Base-by-base conservation (phyloP, 2,888 invertebrate species). In the Alitta virens region DNA sequence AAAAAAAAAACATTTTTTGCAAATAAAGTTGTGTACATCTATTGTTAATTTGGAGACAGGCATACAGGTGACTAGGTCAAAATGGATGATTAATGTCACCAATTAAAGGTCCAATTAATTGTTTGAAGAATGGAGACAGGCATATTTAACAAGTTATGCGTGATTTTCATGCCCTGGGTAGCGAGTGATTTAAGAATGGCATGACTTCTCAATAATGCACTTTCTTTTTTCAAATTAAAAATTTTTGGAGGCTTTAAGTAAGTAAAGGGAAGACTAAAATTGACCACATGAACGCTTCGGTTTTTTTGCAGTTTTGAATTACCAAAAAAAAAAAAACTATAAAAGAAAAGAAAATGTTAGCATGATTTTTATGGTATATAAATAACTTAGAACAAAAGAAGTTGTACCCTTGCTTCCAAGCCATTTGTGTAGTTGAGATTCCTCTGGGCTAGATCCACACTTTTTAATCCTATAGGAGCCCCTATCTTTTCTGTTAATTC, bases 401-500 rank as follows among this genome's bases (percentile, higher is more conserved):
- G 16, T 27, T 53, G 2, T 23, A 62, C 60, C 27, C 55, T 40
- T n/a, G 60, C 60, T 5, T 46, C 25, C 27, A 53, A 12, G 9
- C 61, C 60, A 27, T 60, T 46, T 40, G 58, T 62, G 27, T 52
- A 43, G 23, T 62, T 64, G 18, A 38, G 46, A 16, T 25, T 59
- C 3, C 46, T 56, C 42, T 65, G 38, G 9, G 42, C 62, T 18
- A 65, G 51, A 68, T 63, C 42, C 61, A 63, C 14, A 56, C 42
- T 57, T 53, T 52, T 63, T 16, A 63, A 42, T 14, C 40, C 59
- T 42, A 74, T 67, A 7, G 72, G 73, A 27, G 67, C 52, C n/a
- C 74, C 74, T 9, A 74, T 66, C 14, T 59, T 38, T 5, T 71
- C 65, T 5, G 61, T 60, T 2, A 68, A 68, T 3, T 72, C 69